These are phyloP conservation scores for Semnornis frantzii DNA, from an alignment of 2,113 vertebrate genomes.

Conservation along the genomic window DNA sequence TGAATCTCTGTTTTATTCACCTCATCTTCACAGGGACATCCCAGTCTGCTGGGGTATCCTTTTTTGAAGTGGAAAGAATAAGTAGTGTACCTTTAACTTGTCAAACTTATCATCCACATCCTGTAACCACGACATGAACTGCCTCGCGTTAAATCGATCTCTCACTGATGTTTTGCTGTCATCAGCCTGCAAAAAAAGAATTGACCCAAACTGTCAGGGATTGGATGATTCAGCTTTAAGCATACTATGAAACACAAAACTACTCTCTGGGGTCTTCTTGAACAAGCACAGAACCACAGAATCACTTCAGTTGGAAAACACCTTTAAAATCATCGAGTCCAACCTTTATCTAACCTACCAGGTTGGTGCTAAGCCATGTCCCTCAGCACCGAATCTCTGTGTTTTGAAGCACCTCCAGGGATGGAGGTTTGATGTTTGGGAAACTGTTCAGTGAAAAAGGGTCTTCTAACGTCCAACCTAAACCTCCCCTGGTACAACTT, in stretches of 20 bases:
- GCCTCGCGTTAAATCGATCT: conserved; percentile 95
- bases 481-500: too few relatives aligned
- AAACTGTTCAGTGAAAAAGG: too few relatives aligned
- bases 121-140: conserved; percentile 99
- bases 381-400: too few relatives aligned
- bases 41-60: too few relatives aligned
- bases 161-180: conserved; percentile 97
- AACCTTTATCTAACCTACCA: too few relatives aligned
- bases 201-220: not conserved
- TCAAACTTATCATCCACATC: conserved; percentile 99
- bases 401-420: too few relatives aligned
- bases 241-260: not conserved
- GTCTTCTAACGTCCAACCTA: too few relatives aligned
- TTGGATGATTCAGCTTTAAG: not conserved
- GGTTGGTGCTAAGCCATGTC: too few relatives aligned
- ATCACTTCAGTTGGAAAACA: too few relatives aligned
- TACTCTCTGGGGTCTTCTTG: not conserved
- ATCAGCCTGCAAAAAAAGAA: conserved; percentile 82
- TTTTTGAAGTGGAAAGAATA: not conserved
- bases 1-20: not conserved
- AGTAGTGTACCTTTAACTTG: conserved; percentile 90
- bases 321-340: too few relatives aligned
- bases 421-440: too few relatives aligned
- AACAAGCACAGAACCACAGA: not conserved
- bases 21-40: not conserved